Percentiles rank a stretch among this genome's conserved stretches.
phyloP scores from a whole-genome alignment of 2,113 vertebrate genomes.

The Ctenodactylus gundi region DNA sequence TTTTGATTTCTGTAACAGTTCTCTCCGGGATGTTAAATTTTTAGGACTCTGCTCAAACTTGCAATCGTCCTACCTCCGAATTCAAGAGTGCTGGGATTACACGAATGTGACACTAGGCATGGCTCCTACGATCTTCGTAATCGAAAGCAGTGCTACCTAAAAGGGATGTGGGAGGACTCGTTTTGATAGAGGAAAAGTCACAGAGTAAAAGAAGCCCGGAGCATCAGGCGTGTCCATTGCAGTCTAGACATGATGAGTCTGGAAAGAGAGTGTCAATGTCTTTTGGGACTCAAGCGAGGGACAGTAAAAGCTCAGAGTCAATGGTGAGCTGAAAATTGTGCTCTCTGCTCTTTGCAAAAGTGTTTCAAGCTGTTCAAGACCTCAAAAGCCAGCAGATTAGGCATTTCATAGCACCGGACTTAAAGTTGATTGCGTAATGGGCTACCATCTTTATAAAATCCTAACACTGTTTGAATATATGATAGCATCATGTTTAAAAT shows the following conservation, averaged over 20 bases:
- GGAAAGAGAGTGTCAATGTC: background rate
- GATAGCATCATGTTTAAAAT: slow-evolving; percentile 64
- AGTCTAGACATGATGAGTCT: background rate
- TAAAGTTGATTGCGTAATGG: slow-evolving; percentile 37
- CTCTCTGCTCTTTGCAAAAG: background rate
- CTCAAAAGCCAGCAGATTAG: slow-evolving; percentile 17
- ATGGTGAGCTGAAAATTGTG: background rate
- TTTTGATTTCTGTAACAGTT: too few relatives aligned
- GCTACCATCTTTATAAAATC: slow-evolving; percentile 55
- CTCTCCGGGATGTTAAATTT: too few relatives aligned
- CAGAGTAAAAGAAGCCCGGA: background rate
- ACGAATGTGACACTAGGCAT: too few relatives aligned
- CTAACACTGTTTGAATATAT: slow-evolving; percentile 54
- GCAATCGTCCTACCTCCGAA: too few relatives aligned
- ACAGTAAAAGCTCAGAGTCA: background rate
- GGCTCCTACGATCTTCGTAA: background rate
- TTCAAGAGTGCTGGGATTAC: too few relatives aligned
- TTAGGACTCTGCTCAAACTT: too few relatives aligned
- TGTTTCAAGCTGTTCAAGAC: background rate
- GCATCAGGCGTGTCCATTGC: background rate
- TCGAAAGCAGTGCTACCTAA: background rate
- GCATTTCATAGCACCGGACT: slow-evolving; percentile 42
- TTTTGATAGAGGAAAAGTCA: background rate
- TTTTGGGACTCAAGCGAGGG: background rate
- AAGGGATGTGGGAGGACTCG: background rate